Base-by-base conservation (phyloP, 2,797 vertebrate species). In the Phylloscopus collybita region DNA sequence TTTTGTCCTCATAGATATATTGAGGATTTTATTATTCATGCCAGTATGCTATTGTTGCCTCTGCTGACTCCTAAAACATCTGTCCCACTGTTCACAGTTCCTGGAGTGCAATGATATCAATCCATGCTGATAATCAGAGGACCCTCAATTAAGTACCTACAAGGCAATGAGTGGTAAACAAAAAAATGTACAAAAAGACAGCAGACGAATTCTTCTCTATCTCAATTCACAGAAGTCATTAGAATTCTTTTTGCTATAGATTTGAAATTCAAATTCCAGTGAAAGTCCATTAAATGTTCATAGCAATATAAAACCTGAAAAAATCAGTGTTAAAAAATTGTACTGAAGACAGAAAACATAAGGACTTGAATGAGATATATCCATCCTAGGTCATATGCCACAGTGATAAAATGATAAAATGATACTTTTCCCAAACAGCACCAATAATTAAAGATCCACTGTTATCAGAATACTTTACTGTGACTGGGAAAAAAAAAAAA, bases 261-360 rank as follows among this genome's bases (percentile, higher is more conserved):
- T 96, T 94, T 96, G 92, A 96, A 97, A 97, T 96, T 96, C 89
- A 94, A 96, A 96, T 97, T 96, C 92, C 72, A 94, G 17, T 65
- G 25, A 86, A 95, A 92, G 71, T 40, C 61, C 62, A 47, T 50
- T 90, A 86, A 96, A 92, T 9, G 12, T 93, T 94, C 80, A 61
- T 72, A 96, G 86, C 5, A 16, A 91, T 92, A 93, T 83, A 94
- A 96, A 97, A 90, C 44, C 79, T 71, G 75, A 97, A 72, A 95
- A 79, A 86, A 85, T 74, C 84, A 64, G 22, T 80, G 12, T 27
- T 23, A 95, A 96, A 88, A 97, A 95, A 87, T 88, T 83, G 84
- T 65, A 78, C 56, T 64, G 60, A 87, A 95, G 86, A 95, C 70
- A 94, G 49, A 94, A 86, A 91, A 64, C 66, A 93, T 27, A 94